Evolutionary conservation across 2,797 vertebrate genomes (phyloP).

Genomic region (Allobates femoralis): DNA sequence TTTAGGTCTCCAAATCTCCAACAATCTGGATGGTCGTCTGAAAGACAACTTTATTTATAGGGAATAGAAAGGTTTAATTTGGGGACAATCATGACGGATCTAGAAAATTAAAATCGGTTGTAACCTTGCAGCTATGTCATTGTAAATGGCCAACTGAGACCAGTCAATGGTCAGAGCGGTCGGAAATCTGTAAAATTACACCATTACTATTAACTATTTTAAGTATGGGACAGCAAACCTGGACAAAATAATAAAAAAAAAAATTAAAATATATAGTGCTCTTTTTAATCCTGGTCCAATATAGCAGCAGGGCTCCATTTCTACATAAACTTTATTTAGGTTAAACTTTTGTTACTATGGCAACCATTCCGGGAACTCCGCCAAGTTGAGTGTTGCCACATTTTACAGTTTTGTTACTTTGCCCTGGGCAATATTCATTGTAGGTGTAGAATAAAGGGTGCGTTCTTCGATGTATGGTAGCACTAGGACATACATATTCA

Average conservation of each 20-base stretch:
- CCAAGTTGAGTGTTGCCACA: slow-evolving; percentile 35
- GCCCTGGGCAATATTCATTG: neutral
- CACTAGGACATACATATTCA: neutral
- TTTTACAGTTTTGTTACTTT: slow-evolving; percentile 36
- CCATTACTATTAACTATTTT: neutral
- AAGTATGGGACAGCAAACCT: neutral
- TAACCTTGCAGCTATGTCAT: too few relatives aligned
- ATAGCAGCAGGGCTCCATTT: neutral
- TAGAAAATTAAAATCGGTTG: too few relatives aligned
- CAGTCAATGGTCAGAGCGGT: too few relatives aligned
- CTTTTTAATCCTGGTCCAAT: neutral
- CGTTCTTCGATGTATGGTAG: neutral
- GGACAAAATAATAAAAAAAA: neutral
- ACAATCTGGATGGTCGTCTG: too few relatives aligned
- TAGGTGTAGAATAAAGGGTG: neutral
- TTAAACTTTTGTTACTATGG: slow-evolving; percentile 1
- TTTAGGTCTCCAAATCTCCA: too few relatives aligned
- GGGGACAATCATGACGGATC: too few relatives aligned
- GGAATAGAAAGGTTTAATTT: too few relatives aligned
- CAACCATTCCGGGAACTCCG: neutral
- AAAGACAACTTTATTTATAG: too few relatives aligned
- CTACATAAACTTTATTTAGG: slow-evolving; percentile 12
- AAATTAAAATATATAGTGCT: neutral
- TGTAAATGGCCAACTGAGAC: too few relatives aligned
- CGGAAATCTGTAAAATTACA: neutral